A percentile compares a stretch with the other conserved stretches of the same genome.
Conservation (phyloP, 2,113 vertebrate species). For the Saimiri boliviensis region DNA sequence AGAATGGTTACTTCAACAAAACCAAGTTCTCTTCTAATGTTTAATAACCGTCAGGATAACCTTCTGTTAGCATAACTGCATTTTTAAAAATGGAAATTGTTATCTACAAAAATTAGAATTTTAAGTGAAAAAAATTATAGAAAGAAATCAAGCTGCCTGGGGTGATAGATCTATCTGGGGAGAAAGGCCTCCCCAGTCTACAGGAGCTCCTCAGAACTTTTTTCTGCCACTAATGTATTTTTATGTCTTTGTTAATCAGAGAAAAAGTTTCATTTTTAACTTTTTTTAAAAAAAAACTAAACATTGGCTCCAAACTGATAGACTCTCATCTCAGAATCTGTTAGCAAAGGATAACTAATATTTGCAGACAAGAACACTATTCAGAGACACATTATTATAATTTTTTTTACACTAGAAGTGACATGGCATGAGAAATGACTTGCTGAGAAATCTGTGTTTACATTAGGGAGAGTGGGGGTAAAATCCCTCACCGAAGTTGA, state of each 20-base stretch:
- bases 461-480: neutral
- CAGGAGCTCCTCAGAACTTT: neutral
- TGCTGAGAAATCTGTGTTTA: constrained; percentile 52
- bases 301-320: neutral
- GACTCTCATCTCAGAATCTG: constrained; percentile 7
- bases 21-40: neutral
- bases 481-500: constrained; percentile 27
- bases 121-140: constrained; percentile 12
- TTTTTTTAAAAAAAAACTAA: neutral
- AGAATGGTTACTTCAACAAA: neutral
- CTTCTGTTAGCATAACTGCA: neutral
- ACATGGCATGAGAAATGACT: constrained; percentile 43
- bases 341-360: constrained; percentile 4
- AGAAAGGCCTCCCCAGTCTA: neutral
- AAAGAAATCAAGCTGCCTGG: neutral
- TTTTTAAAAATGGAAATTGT: constrained; percentile 37
- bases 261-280: neutral
- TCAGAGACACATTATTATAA: neutral
- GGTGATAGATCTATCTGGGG: neutral
- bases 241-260: neutral
- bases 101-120: neutral
- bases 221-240: neutral
- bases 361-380: neutral
- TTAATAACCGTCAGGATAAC: neutral
- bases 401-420: neutral